Evolutionary conservation across 2,888 invertebrate genomes (phyloP), one percentile per base, ranked within the genome.

Genomic region (Drosophila niveifrons): DNA sequence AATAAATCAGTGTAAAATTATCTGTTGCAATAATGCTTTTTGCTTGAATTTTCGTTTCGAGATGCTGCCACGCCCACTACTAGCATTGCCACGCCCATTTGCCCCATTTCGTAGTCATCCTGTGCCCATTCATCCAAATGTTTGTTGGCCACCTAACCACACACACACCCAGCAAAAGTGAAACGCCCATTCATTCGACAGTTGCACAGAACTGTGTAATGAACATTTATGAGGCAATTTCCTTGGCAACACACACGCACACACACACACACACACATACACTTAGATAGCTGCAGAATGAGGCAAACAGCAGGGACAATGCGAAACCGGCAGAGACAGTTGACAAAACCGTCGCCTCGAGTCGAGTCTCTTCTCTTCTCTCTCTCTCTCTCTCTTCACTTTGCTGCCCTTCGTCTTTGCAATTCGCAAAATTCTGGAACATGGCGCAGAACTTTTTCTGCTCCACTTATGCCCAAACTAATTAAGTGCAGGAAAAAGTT

Each of bases 401-500:
- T 15, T 11, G 10, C 8, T 18, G 31, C n/a, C 17, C 43, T 36
- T 41, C 63, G 46, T 62, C 61, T 66, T 61, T 66, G 72, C 77
- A 52, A 64, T 39, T 65, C 65, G 44, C 65, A 50, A 50, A 59
- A 68, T 75, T 68, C 43, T 69, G 79, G 23, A 71, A 78, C 70
- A 75, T 82, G 80, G 79, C 52, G 72, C 64, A 76, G 64, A 88
- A 85, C 78, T 82, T 88, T 89, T 85, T 85, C 85, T 85, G 89
- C 85, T 88, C 86, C 85, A 89, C 85, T 89, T 89, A 85, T 88
- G 89, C 85, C 86, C 86, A 85, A 85, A 85, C 85, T 85, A 89
- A 85, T 89, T 85, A 85, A 85, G 85, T 89, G 88, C 89, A 89
- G 89, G 88, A 88, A 85, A 88, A 85, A 89, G 85, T 87, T 78